A percentile compares a stretch with the other conserved stretches of the same genome.
phyloP scores from a whole-genome alignment of 1,140 invertebrate genomes.

The Eumaeus atala region DNA sequence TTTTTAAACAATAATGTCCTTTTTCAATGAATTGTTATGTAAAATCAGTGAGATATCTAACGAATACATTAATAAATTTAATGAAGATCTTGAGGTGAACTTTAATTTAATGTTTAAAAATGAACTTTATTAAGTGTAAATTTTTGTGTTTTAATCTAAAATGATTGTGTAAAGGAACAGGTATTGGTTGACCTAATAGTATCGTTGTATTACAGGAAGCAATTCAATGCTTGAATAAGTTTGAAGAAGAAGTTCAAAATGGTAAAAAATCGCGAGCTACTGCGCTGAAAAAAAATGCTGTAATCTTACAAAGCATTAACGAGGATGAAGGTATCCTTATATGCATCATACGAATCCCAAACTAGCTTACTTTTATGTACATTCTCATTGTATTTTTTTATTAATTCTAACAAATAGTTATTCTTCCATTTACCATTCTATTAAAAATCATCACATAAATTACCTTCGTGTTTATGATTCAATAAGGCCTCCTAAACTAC shows the following conservation, averaged over 20 bases:
- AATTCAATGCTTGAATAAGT: slow-evolving; percentile 49
- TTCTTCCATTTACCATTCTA: too few species aligned
- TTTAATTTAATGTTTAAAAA: background rate
- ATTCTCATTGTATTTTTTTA: too few species aligned
- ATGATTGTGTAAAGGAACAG: background rate
- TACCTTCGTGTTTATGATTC: too few species aligned
- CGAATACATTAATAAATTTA: slow-evolving; percentile 38
- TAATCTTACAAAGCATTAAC: slow-evolving; percentile 51
- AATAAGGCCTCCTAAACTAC: too few species aligned
- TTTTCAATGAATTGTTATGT: slow-evolving; percentile 57
- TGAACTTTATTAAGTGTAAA: too few species aligned
- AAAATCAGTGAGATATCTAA: slow-evolving; percentile 54
- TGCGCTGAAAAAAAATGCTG: slow-evolving; percentile 38
- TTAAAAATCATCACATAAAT: too few species aligned
- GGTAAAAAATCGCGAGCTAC: slow-evolving; percentile 38
- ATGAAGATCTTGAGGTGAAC: slow-evolving; percentile 56
- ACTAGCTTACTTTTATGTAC: too few species aligned
- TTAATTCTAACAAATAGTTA: too few species aligned
- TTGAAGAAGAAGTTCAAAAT: slow-evolving; percentile 50
- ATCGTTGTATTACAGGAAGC: slow-evolving; percentile 38
- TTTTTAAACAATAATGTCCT: slow-evolving; percentile 48
- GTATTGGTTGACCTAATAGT: too few species aligned
- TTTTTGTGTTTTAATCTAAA: background rate
- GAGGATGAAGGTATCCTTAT: slow-evolving; percentile 47
- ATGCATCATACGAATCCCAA: background rate